A percentile compares a stretch with the other conserved stretches of the same genome.
Evolutionary conservation across 1,140 invertebrate genomes (phyloP).

Genomic region (Phymastichus coffea): DNA sequence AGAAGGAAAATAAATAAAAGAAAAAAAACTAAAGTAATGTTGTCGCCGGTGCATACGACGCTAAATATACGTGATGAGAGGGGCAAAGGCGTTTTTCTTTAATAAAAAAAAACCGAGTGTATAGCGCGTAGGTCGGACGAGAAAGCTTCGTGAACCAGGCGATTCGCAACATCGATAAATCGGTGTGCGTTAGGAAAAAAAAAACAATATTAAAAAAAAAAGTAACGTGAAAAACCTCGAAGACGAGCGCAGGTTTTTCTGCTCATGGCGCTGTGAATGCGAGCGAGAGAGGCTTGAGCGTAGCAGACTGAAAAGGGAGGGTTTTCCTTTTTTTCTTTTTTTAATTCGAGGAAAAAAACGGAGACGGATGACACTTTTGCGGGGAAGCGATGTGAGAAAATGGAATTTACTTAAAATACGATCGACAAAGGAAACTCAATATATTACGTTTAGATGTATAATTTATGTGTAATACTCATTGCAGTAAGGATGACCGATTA

Average conservation of each 20-base stretch:
- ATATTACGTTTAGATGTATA: conserved; percentile 26
- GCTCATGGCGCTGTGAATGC: background rate
- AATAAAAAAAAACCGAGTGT: too few species aligned
- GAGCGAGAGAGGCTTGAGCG: background rate
- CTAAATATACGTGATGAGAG: conserved; percentile 17
- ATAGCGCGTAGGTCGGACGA: too few species aligned
- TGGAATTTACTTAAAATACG: conserved; percentile 12
- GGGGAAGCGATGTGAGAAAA: background rate
- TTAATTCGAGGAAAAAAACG: background rate
- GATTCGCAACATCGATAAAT: too few species aligned
- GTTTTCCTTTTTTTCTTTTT: too few species aligned
- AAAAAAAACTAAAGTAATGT: background rate
- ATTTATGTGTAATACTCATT: conserved; percentile 26
- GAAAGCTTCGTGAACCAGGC: too few species aligned
- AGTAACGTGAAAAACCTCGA: background rate
- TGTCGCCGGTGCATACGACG: conserved; percentile 1
- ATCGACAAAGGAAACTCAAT: conserved; percentile 18
- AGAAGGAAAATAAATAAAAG: background rate
- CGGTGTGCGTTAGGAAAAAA: too few species aligned
- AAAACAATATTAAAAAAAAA: conserved; percentile 16
- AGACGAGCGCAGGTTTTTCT: conserved; percentile 7
- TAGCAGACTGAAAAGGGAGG: background rate
- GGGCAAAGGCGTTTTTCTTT: too few species aligned
- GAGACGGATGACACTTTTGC: too few species aligned
- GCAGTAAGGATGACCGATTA: conserved; percentile 6